phyloP scores from a whole-genome alignment of 2,888 invertebrate genomes.

The Coelinius sp. region DNA sequence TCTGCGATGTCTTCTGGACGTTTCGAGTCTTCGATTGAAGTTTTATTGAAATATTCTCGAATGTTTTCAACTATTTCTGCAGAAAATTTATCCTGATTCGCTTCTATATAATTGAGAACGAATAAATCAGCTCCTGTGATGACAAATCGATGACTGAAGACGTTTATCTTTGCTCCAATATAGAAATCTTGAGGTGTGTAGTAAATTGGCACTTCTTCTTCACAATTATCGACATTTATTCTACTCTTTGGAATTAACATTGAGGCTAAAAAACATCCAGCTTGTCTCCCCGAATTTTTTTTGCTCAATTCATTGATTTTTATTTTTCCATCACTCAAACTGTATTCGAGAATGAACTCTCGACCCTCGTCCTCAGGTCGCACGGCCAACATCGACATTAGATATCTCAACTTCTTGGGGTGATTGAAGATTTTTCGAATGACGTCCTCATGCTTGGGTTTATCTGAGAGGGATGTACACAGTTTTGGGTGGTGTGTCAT shows the following conservation, averaged over 20 bases:
- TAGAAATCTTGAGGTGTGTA: conserved; percentile 85
- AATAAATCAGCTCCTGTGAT: conserved; percentile 84
- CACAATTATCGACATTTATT: neutral
- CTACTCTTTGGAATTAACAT: conserved; percentile 80
- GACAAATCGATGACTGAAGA: conserved; percentile 83
- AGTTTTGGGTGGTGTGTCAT: conserved; percentile 32
- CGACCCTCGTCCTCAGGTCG: conserved; percentile 85
- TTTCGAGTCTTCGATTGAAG: conserved; percentile 74
- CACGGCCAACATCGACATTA: conserved; percentile 82
- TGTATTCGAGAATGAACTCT: conserved; percentile 83
- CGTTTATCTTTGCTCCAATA: conserved; percentile 81
- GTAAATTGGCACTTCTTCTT: conserved; percentile 73
- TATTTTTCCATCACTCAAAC: conserved; percentile 82
- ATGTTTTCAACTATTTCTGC: conserved; percentile 78
- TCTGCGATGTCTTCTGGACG: conserved; percentile 14
- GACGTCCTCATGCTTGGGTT: conserved; percentile 82
- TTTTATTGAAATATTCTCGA: conserved; percentile 78
- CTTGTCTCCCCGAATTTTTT: conserved; percentile 79
- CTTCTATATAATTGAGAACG: conserved; percentile 83
- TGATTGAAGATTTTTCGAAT: conserved; percentile 81
- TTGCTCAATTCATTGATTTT: conserved; percentile 82
- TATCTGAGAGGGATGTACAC: conserved; percentile 79
- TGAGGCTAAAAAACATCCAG: conserved; percentile 82
- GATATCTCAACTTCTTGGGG: conserved; percentile 78
- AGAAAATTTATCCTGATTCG: conserved; percentile 81